Conservation (phyloP, 1,140 invertebrate species). For the Telenomus remus region DNA sequence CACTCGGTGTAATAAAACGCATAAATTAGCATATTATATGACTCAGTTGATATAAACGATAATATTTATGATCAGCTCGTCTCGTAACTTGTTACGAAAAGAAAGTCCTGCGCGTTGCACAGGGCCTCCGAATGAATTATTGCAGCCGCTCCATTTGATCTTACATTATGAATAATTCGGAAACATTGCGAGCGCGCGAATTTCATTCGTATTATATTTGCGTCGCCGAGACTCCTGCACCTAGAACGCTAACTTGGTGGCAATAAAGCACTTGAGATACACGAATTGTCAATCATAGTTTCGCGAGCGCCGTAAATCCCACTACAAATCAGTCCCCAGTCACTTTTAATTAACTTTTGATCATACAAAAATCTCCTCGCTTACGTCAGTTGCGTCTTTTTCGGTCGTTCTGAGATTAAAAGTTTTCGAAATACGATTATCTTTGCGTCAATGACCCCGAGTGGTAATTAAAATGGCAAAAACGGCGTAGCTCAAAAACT, state of each 20-base stretch:
- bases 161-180: slow-evolving; percentile 59
- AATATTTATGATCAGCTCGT: slow-evolving; percentile 59
- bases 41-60: slow-evolving; percentile 57
- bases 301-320: slow-evolving; percentile 45
- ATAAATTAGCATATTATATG: slow-evolving; percentile 60
- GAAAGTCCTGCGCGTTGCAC: slow-evolving; percentile 51
- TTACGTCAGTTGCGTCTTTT: too few species aligned
- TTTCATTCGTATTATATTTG: slow-evolving; percentile 47
- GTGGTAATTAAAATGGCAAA: too few species aligned
- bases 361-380: not conserved
- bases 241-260: slow-evolving; percentile 31
- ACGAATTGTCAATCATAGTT: slow-evolving; percentile 54
- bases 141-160: slow-evolving; percentile 57
- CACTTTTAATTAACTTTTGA: not conserved
- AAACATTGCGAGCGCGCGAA: slow-evolving; percentile 53
- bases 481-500: too few species aligned
- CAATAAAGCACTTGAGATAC: slow-evolving; percentile 47
- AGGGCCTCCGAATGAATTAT: slow-evolving; percentile 47
- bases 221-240: slow-evolving; percentile 23
- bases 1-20: slow-evolving; percentile 58
- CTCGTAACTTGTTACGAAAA: slow-evolving; percentile 58
- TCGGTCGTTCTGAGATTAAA: too few species aligned
- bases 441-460: too few species aligned
- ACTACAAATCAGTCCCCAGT: slow-evolving; percentile 11
- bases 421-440: too few species aligned